phyloP scores from a whole-genome alignment of 2,888 invertebrate genomes.

The Sussaba pulchella region DNA sequence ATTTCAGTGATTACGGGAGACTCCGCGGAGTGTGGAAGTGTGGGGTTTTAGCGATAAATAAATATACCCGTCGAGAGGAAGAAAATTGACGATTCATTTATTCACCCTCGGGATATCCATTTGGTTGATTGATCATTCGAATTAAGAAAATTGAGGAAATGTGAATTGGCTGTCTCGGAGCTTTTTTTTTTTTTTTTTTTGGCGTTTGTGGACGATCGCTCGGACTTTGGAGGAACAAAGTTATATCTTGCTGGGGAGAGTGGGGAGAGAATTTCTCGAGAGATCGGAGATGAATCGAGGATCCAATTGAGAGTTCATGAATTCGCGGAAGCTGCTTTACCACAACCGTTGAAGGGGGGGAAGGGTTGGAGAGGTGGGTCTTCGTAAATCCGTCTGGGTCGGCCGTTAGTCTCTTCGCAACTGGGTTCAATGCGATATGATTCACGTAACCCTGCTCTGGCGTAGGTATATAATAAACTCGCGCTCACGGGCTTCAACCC shows the following conservation, averaged over 20 bases:
- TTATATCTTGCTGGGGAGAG: not conserved
- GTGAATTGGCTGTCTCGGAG: conserved; percentile 13
- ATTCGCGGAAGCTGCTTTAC: conserved; percentile 31
- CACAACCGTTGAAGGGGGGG: not conserved
- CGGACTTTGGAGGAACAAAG: not conserved
- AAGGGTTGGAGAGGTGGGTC: not conserved
- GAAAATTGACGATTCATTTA: not conserved
- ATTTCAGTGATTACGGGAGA: conserved; percentile 25
- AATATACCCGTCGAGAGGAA: not conserved
- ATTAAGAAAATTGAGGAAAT: conserved; percentile 15
- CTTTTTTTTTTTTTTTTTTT: conserved; percentile 1
- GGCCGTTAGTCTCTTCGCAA: conserved; percentile 27
- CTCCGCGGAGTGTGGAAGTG: conserved; percentile 12
- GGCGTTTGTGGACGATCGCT: conserved; percentile 1
- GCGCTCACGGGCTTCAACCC: conserved; percentile 13
- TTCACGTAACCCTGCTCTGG: conserved; percentile 27
- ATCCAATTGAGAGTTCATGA: conserved; percentile 31
- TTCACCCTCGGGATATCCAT: not conserved
- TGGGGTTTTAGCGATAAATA: not conserved
- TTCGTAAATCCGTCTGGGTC: conserved; percentile 31
- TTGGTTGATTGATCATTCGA: conserved; percentile 2
- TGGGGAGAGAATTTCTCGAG: not conserved
- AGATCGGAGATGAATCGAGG: conserved; percentile 24
- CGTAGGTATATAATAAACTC: conserved; percentile 23
- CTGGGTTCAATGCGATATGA: conserved; percentile 22